phyloP scores from a whole-genome alignment of 2,888 invertebrate species.

The Dicycla oo region DNA sequence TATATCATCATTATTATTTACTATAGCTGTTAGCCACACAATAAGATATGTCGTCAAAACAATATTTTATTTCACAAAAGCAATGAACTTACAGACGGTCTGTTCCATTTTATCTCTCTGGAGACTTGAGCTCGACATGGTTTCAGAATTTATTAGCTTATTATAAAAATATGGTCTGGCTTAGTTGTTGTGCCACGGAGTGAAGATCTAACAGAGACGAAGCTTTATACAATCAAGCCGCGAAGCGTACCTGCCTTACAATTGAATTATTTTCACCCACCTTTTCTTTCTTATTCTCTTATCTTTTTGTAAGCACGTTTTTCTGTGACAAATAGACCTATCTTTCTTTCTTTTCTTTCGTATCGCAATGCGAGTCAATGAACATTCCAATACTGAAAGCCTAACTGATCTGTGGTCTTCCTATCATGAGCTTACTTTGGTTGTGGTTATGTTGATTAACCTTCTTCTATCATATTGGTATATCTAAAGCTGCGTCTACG shows the following conservation, averaged over 20 bases:
- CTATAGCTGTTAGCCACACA: constrained; percentile 1
- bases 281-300: too few species aligned
- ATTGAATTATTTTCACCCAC: background rate
- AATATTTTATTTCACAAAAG: constrained; percentile 38
- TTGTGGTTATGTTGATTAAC: background rate
- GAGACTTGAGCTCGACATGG: constrained; percentile 15
- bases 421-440: background rate
- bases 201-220: background rate
- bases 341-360: too few species aligned
- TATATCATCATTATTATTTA: constrained; percentile 29
- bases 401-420: background rate
- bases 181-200: constrained; percentile 4
- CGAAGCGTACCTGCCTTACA: too few species aligned
- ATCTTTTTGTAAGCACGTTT: too few species aligned
- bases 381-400: background rate
- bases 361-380: background rate
- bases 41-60: background rate
- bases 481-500: too few species aligned
- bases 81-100: constrained; percentile 25
- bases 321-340: too few species aligned
- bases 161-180: constrained; percentile 27
- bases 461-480: background rate
- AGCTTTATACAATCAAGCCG: background rate
- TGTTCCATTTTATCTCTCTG: constrained; percentile 12
- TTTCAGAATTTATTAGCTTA: constrained; percentile 35